Conservation (phyloP, 1,140 invertebrate species). For the Littorina saxatilis region DNA sequence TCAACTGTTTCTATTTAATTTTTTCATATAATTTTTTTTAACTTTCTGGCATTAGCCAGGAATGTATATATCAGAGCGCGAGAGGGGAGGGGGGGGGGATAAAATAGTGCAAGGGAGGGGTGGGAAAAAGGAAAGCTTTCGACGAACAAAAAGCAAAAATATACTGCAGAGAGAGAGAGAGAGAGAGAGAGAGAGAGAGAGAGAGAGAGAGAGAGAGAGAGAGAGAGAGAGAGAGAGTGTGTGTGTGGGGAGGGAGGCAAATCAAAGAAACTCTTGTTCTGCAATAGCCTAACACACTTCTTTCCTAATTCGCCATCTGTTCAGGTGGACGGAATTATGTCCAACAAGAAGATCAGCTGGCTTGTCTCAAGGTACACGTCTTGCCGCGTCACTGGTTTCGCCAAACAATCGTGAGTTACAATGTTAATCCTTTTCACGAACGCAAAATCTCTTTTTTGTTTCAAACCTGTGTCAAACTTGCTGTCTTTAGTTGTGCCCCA, state of each 20-base stretch:
- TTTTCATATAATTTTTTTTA: no score
- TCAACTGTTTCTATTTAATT: no score
- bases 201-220: neutral
- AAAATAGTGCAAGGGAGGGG: neutral
- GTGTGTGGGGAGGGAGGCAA: no score
- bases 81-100: neutral
- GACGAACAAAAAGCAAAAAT: neutral
- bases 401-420: neutral
- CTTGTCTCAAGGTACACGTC: neutral
- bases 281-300: no score
- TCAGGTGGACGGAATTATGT: slow-evolving; percentile 11
- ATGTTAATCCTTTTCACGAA: no score
- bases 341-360: slow-evolving; percentile 16
- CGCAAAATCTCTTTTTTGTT: no score
- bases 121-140: neutral
- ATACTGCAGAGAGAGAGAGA: neutral
- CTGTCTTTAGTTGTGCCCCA: no score
- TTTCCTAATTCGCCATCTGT: no score
- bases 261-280: no score
- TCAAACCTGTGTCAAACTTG: no score
- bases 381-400: slow-evolving; percentile 17
- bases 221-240: neutral
- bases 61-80: neutral
- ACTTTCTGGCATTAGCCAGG: no score
- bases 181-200: neutral